phyloP scores from a whole-genome alignment of 2,113 vertebrate species.

The Polyodon spathula region DNA sequence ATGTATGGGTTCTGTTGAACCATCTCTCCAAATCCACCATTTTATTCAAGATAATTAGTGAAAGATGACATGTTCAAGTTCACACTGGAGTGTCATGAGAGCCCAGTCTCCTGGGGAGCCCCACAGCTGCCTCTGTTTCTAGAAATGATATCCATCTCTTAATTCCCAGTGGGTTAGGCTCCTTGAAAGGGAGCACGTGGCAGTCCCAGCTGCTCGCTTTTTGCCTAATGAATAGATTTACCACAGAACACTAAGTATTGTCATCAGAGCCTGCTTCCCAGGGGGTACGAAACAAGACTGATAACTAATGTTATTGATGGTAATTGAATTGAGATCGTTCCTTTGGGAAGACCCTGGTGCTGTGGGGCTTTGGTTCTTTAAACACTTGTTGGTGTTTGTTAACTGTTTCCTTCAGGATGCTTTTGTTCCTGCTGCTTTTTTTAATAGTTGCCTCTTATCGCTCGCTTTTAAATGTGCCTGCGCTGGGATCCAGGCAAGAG shows the following conservation, averaged over 20 bases:
- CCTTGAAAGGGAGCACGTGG: constrained; percentile 51
- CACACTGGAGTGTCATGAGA: too few species aligned
- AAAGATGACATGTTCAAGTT: too few species aligned
- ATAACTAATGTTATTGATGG: constrained; percentile 96
- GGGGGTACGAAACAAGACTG: constrained; percentile 64
- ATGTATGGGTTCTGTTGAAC: too few species aligned
- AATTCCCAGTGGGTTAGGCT: constrained; percentile 54
- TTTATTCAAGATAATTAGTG: too few species aligned
- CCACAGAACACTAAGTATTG: constrained; percentile 74
- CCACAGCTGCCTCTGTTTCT: constrained; percentile 17
- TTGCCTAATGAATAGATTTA: constrained; percentile 92
- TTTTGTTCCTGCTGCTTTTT: neutral
- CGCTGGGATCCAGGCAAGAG: neutral
- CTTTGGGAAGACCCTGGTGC: constrained; percentile 50
- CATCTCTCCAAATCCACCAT: too few species aligned
- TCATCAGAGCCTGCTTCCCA: constrained; percentile 73
- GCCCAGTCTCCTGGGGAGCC: too few species aligned
- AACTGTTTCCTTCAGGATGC: constrained; percentile 10
- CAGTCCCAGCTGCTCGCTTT: constrained; percentile 82
- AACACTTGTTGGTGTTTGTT: constrained; percentile 57
- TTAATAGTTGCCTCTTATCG: neutral
- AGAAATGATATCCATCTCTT: constrained; percentile 42
- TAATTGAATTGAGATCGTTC: constrained; percentile 94
- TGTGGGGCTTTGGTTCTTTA: constrained; percentile 56
- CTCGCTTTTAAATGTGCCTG: neutral